A percentile compares a stretch with the other conserved stretches of the same genome.
phyloP scores from a whole-genome alignment of 2,797 vertebrate species.

The Melanogrammus aeglefinus region DNA sequence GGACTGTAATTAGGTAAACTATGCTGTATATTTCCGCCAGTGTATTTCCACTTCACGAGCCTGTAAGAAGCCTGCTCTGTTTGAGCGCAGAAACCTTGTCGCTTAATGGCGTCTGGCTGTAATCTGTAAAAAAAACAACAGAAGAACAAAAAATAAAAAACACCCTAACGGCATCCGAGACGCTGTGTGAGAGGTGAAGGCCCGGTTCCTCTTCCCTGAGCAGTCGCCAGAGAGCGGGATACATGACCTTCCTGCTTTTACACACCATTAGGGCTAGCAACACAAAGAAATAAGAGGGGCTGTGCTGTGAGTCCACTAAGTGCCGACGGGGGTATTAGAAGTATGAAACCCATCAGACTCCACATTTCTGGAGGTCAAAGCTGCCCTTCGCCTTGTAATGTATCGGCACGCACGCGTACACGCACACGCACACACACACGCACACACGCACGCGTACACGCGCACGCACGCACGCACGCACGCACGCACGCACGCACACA shows the following conservation, averaged over 20 bases:
- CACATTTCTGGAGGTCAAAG: constrained; percentile 22
- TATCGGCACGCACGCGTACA: no score
- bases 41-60: no score
- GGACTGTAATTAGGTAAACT: no score
- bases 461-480: no score
- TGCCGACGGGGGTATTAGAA: constrained; percentile 25
- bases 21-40: no score
- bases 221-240: constrained; percentile 41
- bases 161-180: background rate
- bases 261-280: constrained; percentile 57
- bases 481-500: no score
- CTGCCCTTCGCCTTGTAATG: constrained; percentile 8
- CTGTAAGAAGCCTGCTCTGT: no score
- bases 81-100: no score
- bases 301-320: constrained; percentile 43
- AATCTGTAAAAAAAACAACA: background rate
- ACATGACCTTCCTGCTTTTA: constrained; percentile 72
- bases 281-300: constrained; percentile 43
- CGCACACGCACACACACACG: no score
- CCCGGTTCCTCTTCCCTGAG: constrained; percentile 47
- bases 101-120: background rate
- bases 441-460: no score
- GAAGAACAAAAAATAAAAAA: background rate
- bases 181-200: no score
- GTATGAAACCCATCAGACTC: constrained; percentile 32